Evolutionary conservation across 1,140 invertebrate genomes (phyloP), one percentile per base, ranked within the genome.

Genomic region (Psilanteris sp.): DNA sequence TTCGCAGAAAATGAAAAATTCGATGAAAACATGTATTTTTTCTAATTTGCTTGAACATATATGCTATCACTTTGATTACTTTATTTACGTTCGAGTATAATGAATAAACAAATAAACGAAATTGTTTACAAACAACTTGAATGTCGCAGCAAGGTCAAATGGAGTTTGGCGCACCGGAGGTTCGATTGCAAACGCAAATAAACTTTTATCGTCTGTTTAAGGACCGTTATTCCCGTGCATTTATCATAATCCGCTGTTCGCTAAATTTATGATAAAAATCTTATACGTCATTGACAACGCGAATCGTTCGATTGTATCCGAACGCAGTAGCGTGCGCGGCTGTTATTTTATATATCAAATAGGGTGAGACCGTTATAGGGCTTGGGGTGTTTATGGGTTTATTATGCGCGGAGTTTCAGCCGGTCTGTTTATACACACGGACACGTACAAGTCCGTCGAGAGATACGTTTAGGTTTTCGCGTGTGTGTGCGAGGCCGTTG

Each of bases 361-460:
- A 61, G 77, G 78, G 64, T 67, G 74, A 75, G 57, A 70, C 46
- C 24, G 64, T 48, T 79, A 67, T 73, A 61, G 74, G 74, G 54
- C 44, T 54, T 67, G 77, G 86, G 87, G 86, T 86, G 87, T 87
- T 88, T 88, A 88, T 87, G 86, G 87, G 84, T 87, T 86, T 88
- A 87, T 88, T 88, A 88, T 88, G 80, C 87, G 80, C 82, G 59
- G 57, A 75, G 79, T 78, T 73, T 72, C 79, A 79, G 80, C 43
- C 66, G 55, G 79, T 72, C 79, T 77, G 77, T 68, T 77, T 74
- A 79, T 70, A 79, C 41, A 75, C 41, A 34, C 66, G 20, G 15
- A 22, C 34, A 75, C 37, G 57, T 57, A 66, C n/a, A n/a, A 75
- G 44, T 34, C 57, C 20, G 27, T 11, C 15, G 2, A 3, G 11